Evolutionary conservation across 2,888 invertebrate genomes (phyloP).

Genomic region (Hesperia comma): DNA sequence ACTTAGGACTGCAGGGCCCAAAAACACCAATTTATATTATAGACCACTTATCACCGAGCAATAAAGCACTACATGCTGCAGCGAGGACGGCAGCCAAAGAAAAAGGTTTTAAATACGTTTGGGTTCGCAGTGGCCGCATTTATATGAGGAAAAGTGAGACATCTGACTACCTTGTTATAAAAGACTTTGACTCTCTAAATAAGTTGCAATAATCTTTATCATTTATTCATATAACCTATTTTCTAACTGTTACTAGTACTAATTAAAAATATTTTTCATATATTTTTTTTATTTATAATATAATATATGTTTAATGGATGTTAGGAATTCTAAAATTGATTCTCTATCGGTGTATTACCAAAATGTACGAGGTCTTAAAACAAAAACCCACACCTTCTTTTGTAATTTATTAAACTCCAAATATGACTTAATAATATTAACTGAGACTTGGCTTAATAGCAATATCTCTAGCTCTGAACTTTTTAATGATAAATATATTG

Average conservation of each 20-base stretch:
- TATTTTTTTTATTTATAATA: neutral
- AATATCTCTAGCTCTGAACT: conserved; percentile 8
- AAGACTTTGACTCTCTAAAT: neutral
- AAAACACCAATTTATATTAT: conserved; percentile 28
- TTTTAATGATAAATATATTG: conserved; percentile 12
- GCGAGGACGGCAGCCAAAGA: conserved; percentile 1
- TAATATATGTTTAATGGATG: neutral
- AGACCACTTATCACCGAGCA: conserved; percentile 10
- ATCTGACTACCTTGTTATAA: conserved; percentile 17
- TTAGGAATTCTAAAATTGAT: neutral
- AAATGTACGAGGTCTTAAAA: conserved; percentile 10
- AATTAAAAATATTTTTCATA: too few species aligned
- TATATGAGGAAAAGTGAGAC: conserved; percentile 5
- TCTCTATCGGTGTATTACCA: conserved; percentile 3
- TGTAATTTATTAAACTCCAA: neutral
- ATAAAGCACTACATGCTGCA: conserved; percentile 5
- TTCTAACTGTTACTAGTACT: too few species aligned
- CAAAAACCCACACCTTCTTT: conserved; percentile 6
- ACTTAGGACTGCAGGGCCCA: conserved; percentile 38
- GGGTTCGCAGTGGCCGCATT: neutral
- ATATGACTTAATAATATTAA: neutral
- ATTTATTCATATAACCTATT: neutral
- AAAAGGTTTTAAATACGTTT: conserved; percentile 4
- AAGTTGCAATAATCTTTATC: neutral
- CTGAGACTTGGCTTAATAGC: conserved; percentile 12